A percentile compares a stretch with the other conserved stretches of the same genome.
phyloP scores from a whole-genome alignment of 92 coral and sea anemone species.

The Phenganax stokvisi region DNA sequence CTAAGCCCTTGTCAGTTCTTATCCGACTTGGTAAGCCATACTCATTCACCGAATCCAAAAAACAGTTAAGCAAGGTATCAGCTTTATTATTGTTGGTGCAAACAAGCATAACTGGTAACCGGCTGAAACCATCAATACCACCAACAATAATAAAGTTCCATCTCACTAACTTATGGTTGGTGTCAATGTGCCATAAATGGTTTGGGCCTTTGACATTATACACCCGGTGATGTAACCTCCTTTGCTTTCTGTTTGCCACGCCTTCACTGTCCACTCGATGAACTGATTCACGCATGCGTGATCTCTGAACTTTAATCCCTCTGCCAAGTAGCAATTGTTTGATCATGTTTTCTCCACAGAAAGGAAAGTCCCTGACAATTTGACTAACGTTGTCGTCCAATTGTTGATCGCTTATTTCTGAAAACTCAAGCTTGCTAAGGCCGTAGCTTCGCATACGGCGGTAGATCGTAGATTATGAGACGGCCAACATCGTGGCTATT shows the following conservation, averaged over 20 bases:
- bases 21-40: too few species aligned
- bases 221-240: neutral
- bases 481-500: slow-evolving; percentile 13
- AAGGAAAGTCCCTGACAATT: slow-evolving; percentile 22
- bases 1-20: too few species aligned
- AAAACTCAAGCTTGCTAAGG: slow-evolving; percentile 10
- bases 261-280: neutral
- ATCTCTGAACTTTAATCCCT: slow-evolving; percentile 1
- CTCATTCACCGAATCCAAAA: too few species aligned
- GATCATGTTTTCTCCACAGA: slow-evolving; percentile 10
- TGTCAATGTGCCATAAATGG: too few species aligned
- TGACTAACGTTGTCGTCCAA: neutral
- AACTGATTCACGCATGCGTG: neutral
- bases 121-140: slow-evolving; percentile 47
- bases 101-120: slow-evolving; percentile 42
- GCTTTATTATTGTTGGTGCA: slow-evolving; percentile 51
- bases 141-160: slow-evolving; percentile 18
- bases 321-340: neutral
- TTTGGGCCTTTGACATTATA: too few species aligned
- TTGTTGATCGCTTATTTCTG: neutral
- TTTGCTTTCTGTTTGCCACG: neutral
- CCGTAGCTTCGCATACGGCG: slow-evolving; percentile 2
- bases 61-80: slow-evolving; percentile 32
- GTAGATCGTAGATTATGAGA: neutral
- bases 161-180: too few species aligned